phyloP scores from a whole-genome alignment of 2,113 vertebrate genomes.

The Microtus ochrogaster region DNA sequence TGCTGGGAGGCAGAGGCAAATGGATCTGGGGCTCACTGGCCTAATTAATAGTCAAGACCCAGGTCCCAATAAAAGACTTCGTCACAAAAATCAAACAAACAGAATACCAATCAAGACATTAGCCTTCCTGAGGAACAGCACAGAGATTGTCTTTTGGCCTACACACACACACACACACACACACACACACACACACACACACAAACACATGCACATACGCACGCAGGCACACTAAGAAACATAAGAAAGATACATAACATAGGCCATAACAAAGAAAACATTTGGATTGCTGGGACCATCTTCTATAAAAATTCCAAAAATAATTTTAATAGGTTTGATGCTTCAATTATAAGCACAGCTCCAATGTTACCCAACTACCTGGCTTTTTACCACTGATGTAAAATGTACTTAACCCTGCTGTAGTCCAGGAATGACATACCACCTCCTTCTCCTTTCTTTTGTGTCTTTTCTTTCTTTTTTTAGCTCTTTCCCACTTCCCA shows the following conservation, averaged over 20 bases:
- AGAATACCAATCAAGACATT: background rate
- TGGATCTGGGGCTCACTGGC: background rate
- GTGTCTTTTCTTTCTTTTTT: background rate
- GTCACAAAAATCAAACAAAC: background rate
- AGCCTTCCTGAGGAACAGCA: no score
- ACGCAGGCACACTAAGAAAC: background rate
- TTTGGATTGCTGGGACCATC: background rate
- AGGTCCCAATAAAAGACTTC: no score
- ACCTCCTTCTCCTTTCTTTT: background rate
- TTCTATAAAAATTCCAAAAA: conserved; percentile 27
- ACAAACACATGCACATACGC: background rate
- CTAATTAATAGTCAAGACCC: background rate
- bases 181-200: background rate
- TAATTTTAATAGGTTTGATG: conserved; percentile 2
- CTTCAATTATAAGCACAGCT: background rate
- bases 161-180: background rate
- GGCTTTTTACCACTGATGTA: conserved; percentile 21
- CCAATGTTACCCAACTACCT: conserved; percentile 1
- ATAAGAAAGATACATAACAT: background rate
- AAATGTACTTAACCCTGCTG: background rate
- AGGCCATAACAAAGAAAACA: background rate
- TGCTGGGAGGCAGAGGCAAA: no score
- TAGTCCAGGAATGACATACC: background rate
- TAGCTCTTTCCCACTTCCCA: background rate
- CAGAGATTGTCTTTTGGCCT: background rate